Base-by-base conservation (phyloP, 2,113 vertebrate genomes). In the Hemichromis elongatus region DNA sequence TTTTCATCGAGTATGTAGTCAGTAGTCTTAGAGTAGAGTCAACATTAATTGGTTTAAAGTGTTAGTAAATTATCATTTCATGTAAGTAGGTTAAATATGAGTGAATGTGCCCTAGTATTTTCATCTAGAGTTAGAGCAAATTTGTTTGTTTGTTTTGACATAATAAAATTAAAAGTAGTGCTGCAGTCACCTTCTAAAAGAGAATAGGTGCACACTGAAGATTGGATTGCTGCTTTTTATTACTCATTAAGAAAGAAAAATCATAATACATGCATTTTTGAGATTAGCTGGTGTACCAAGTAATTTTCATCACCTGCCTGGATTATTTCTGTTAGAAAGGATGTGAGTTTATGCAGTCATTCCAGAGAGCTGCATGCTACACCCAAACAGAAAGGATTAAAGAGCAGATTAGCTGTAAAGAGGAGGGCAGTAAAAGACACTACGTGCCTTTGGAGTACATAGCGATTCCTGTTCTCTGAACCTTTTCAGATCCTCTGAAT, bases 371-470 rank as follows among this genome's bases (percentile, higher is more conserved):
- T 63, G 33, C 85, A 88, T 10, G 21, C 26, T 77, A 26, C 30
- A 75, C 63, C 77, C 19, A 85, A 26, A 81, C 57, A 78, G 79
- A 84, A 79, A 57, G 88, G 95, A 95, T 95, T 96, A 94, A 19
- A 87, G 85, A 42, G 54, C 84, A 94, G 94, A 95, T 96, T 94
- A 95, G n/a, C 77, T 55, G 82, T 28, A 47, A 57, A 73, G 61
- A 56, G 53, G 61, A 57, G 88, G 86, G 63, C 78, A 81, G 82
- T 80, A 61, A 86, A 87, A 61, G 75, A 78, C 82, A 89, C 37
- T 42, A 56, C 57, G 18, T 81, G 63, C 6, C 40, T 78, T 80
- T 52, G 35, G 61, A 80, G 61, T 61, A 55, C 21, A 57, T 54
- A 77, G 55, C 56, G 86, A 92, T 94, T 88, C 90, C 52, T 45